Percentiles rank a stretch among this genome's conserved stretches.
Evolutionary conservation across 2,888 invertebrate genomes (phyloP).

Genomic region (Nycteola revayana): DNA sequence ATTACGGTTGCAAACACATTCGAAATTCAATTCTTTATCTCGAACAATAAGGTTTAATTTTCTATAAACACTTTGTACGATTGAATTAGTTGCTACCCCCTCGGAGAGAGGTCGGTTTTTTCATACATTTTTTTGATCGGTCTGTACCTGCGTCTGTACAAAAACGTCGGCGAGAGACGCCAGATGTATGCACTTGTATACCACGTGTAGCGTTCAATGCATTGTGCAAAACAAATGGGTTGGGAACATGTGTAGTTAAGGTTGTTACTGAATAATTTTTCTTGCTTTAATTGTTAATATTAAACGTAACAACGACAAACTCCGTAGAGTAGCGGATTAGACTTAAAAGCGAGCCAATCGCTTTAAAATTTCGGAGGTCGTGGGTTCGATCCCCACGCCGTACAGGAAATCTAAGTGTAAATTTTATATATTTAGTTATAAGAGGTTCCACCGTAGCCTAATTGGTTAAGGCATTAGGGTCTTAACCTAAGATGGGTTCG

Average conservation of each 20-base stretch:
- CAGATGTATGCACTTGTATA: conserved; percentile 53
- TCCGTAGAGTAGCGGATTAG: too few species aligned
- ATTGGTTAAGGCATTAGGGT: too few species aligned
- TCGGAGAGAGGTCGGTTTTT: conserved; percentile 54
- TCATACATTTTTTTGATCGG: conserved; percentile 46
- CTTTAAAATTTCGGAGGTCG: too few species aligned
- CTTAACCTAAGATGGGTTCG: too few species aligned
- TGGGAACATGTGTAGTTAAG: conserved; percentile 3
- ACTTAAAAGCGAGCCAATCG: too few species aligned
- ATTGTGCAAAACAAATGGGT: conserved; percentile 41
- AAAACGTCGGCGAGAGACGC: conserved; percentile 43
- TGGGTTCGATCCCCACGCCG: too few species aligned
- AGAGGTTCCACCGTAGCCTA: too few species aligned
- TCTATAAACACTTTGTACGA: conserved; percentile 1
- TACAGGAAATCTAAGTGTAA: too few species aligned
- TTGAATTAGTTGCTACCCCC: conserved; percentile 46
- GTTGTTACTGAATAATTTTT: too few species aligned
- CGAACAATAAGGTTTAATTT: conserved; percentile 15
- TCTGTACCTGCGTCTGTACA: conserved; percentile 63
- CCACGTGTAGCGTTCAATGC: conserved; percentile 31
- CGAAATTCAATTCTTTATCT: conserved; percentile 7
- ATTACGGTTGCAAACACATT: conserved; percentile 4
- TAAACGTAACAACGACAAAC: too few species aligned
- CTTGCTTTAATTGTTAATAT: too few species aligned
- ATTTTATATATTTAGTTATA: too few species aligned